These are phyloP conservation scores for Drosophila pseudotalamancana DNA, from an alignment of 2,888 invertebrate genomes.

Conservation along the genomic window DNA sequence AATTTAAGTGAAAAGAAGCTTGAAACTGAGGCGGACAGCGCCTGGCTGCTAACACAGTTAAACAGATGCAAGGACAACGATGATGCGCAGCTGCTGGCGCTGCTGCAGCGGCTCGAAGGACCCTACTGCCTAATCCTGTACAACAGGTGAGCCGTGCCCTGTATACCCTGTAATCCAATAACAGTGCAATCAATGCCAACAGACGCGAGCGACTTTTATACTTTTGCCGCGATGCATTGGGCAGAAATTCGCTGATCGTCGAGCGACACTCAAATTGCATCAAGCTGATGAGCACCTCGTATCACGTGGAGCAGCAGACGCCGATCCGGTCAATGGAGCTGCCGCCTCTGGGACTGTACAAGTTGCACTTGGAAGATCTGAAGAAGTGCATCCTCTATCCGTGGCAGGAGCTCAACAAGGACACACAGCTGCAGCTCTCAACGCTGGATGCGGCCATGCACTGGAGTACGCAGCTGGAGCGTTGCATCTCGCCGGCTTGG, in stretches of 20 bases:
- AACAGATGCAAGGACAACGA: constrained; percentile 60
- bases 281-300: constrained; percentile 66
- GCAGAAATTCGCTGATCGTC: constrained; percentile 92
- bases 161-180: background rate
- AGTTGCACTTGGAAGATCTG: constrained; percentile 25
- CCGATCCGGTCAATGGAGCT: constrained; percentile 34
- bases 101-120: constrained; percentile 88
- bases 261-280: constrained; percentile 77
- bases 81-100: constrained; percentile 65
- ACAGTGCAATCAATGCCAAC: no score
- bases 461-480: constrained; percentile 35
- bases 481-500: constrained; percentile 49
- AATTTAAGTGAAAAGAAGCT: constrained; percentile 82
- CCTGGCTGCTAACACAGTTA: constrained; percentile 64
- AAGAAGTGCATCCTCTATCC: constrained; percentile 45
- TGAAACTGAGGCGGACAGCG: constrained; percentile 62
- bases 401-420: constrained; percentile 44
- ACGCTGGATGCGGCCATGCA: constrained; percentile 35
- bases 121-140: constrained; percentile 94
- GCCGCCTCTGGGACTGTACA: constrained; percentile 65
- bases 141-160: constrained; percentile 82
- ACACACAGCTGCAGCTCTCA: constrained; percentile 29
- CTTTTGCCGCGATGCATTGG: constrained; percentile 94
- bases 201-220: constrained; percentile 86
- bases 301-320: background rate